Evolutionary conservation across 2,797 vertebrate genomes (phyloP).

Genomic region (Eupleurogrammus muticus): DNA sequence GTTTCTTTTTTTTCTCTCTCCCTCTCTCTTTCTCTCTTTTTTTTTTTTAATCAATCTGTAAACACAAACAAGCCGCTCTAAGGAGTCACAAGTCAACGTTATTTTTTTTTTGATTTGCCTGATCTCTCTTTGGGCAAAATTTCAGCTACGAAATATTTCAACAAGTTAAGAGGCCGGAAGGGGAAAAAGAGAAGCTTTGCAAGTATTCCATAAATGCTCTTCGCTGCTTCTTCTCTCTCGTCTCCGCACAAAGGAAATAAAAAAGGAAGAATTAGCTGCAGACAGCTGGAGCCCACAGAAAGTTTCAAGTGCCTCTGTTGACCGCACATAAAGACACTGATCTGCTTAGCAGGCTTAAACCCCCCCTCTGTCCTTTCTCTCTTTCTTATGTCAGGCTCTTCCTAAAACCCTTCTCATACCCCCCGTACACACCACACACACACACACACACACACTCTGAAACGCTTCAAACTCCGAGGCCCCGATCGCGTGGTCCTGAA

Average conservation of each 20-base stretch:
- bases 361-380: slow-evolving; percentile 54
- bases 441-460: slow-evolving; percentile 41
- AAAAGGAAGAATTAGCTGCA: slow-evolving; percentile 64
- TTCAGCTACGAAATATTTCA: slow-evolving; percentile 39
- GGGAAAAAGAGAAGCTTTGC: slow-evolving; percentile 26
- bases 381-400: slow-evolving; percentile 66
- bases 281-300: slow-evolving; percentile 53
- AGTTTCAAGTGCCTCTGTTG: slow-evolving; percentile 75
- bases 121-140: slow-evolving; percentile 48
- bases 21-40: slow-evolving; percentile 48
- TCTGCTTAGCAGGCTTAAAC: slow-evolving; percentile 77
- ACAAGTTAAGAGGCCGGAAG: slow-evolving; percentile 9
- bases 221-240: slow-evolving; percentile 33
- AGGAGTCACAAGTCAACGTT: slow-evolving; percentile 65
- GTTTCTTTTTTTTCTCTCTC: slow-evolving; percentile 53
- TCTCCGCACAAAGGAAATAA: slow-evolving; percentile 46
- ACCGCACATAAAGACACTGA: slow-evolving; percentile 80
- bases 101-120: slow-evolving; percentile 24
- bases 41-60: slow-evolving; percentile 70
- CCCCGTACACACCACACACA: slow-evolving; percentile 40
- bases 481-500: slow-evolving; percentile 65
- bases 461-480: slow-evolving; percentile 51
- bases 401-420: slow-evolving; percentile 58
- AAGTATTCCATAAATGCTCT: slow-evolving; percentile 44
- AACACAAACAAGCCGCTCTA: slow-evolving; percentile 76